Evolutionary conservation across 2,797 vertebrate genomes (phyloP).

Genomic region (Aeoliscus strigatus): DNA sequence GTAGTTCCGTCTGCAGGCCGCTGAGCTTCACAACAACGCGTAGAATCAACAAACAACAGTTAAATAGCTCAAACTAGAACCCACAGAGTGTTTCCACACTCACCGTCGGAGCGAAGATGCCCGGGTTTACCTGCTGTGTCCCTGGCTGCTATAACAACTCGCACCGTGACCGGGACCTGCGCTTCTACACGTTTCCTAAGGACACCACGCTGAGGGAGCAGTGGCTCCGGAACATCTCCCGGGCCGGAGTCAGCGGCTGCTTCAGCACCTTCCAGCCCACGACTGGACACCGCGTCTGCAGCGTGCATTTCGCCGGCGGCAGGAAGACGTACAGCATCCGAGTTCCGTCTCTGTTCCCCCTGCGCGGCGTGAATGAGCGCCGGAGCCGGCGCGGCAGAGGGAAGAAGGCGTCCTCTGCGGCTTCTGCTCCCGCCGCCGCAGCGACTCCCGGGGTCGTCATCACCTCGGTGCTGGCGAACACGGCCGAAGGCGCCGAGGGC

Average conservation of each 20-base stretch:
- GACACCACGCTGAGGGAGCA: conserved; percentile 86
- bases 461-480: conserved; percentile 50
- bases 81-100: neutral
- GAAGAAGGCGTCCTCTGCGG: conserved; percentile 64
- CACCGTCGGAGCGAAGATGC: conserved; percentile 72
- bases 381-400: conserved; percentile 78
- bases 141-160: conserved; percentile 99
- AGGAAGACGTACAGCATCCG: conserved; percentile 92
- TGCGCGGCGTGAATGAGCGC: conserved; percentile 91
- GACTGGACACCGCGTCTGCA: conserved; percentile 93
- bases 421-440: conserved; percentile 38
- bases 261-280: conserved; percentile 98
- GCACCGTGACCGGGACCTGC: conserved; percentile 89
- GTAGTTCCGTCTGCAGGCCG: conserved; percentile 81
- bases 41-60: conserved; percentile 72
- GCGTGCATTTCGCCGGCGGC: conserved; percentile 92
- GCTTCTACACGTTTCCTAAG: conserved; percentile 98
- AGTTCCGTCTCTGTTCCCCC: conserved; percentile 91
- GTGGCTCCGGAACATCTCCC: conserved; percentile 97
- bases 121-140: conserved; percentile 96
- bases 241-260: conserved; percentile 94
- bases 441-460: conserved; percentile 57
- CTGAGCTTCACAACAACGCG: conserved; percentile 64
- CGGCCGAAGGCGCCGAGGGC: conserved; percentile 49
- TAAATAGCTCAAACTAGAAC: conserved; percentile 52